These are phyloP conservation scores for Centruroides sculpturatus DNA, from an alignment of 1,140 invertebrate genomes.

Conservation along the genomic window DNA sequence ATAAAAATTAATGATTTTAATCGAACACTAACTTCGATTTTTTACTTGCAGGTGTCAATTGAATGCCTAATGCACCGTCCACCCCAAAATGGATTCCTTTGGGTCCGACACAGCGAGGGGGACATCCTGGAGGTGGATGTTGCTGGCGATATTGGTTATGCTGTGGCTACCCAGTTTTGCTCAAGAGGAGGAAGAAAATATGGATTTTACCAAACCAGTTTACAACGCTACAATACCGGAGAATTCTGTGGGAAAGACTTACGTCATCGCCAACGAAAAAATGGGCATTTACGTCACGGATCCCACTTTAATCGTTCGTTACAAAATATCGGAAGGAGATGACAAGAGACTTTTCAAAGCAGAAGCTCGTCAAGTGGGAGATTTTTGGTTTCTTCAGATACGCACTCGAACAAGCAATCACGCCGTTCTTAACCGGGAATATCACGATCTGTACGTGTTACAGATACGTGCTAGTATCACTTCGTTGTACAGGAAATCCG, in stretches of 20 bases:
- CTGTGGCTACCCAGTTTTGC: no score
- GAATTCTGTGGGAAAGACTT: slow-evolving; percentile 75
- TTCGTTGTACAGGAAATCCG: slow-evolving; percentile 1
- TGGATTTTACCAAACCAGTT: slow-evolving; percentile 46
- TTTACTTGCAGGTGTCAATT: no score
- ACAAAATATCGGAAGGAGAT: slow-evolving; percentile 68
- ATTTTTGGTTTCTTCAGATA: slow-evolving; percentile 83
- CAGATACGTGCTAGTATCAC: slow-evolving; percentile 53
- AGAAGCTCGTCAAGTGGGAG: slow-evolving; percentile 60
- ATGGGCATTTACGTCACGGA: slow-evolving; percentile 46
- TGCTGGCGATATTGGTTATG: no score
- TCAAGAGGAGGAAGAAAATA: neutral
- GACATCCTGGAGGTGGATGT: no score
- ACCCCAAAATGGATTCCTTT: no score
- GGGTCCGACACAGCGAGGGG: no score
- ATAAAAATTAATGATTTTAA: no score
- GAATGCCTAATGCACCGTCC: no score
- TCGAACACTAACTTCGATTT: no score
- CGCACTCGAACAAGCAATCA: slow-evolving; percentile 68
- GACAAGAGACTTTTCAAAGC: slow-evolving; percentile 82
- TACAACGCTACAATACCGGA: slow-evolving; percentile 89
- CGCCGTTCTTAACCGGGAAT: slow-evolving; percentile 77
- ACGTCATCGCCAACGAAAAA: slow-evolving; percentile 44
- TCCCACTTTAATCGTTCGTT: slow-evolving; percentile 42
- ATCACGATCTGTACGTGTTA: slow-evolving; percentile 64